Conservation (phyloP, 64 coral and sea anemone species). For the Actinia equina region DNA sequence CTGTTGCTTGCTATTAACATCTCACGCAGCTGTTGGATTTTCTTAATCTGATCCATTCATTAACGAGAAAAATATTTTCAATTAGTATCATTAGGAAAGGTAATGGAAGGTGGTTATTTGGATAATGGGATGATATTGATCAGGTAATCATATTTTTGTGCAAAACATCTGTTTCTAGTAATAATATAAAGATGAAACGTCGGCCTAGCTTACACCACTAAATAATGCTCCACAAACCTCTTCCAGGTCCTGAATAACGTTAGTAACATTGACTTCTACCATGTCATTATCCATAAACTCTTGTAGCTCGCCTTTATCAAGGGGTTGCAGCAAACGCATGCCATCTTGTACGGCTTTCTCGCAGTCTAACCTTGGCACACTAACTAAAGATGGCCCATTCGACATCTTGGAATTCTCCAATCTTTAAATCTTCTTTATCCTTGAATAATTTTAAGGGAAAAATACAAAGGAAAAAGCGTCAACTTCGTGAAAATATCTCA, state of each 20-base stretch:
- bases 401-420: neutral
- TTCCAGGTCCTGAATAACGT: constrained; percentile 52
- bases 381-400: neutral
- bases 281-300: constrained; percentile 56
- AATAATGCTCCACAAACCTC: constrained; percentile 42
- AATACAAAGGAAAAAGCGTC: neutral
- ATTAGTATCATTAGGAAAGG: neutral
- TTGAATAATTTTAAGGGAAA: neutral
- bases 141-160: too few species aligned
- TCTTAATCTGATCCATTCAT: constrained; percentile 74
- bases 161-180: too few species aligned
- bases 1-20: constrained; percentile 56
- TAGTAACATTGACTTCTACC: constrained; percentile 42
- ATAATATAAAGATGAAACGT: too few species aligned
- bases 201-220: too few species aligned
- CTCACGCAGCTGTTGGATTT: constrained; percentile 47
- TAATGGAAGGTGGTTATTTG: too few species aligned
- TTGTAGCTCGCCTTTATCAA: constrained; percentile 82
- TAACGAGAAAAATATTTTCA: too few species aligned
- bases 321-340: constrained; percentile 12
- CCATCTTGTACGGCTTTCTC: constrained; percentile 51
- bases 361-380: constrained; percentile 38
- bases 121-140: too few species aligned
- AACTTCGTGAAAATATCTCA: neutral
- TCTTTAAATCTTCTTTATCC: neutral